Evolutionary conservation across 2,888 invertebrate species (phyloP), one percentile per base, ranked within the genome.

Genomic region (Octonoba sinensis): DNA sequence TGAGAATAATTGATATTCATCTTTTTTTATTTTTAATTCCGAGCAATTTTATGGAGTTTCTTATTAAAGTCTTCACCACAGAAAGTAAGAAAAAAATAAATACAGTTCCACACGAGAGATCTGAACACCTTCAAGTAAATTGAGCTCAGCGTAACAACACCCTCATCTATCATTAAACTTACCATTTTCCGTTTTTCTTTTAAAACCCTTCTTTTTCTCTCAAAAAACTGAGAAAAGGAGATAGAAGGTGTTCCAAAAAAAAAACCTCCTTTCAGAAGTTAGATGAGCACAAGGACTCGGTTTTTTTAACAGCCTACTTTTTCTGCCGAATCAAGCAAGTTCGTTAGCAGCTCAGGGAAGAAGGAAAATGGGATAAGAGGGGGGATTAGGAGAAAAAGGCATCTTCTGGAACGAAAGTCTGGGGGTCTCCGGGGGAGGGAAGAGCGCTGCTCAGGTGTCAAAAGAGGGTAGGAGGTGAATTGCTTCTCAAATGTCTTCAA

Each of bases 151-250:
- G 36, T 70, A 64, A 77, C 69, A 70, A 77, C 62, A 46, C 76
- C 36, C 69, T 70, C 76, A 77, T 77, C 76, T 69, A 77, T 77
- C 76, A 77, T 77, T 77, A 77, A 77, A 62, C 69, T 70, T 64
- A 70, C 60, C 51, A 36, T 36, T 36, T 36, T 24, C 54, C 62
- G 62, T 62, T 70, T 54, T 77, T 64, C 60, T 64, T 70, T 64
- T 64, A 62, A 69, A 56, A 54, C 70, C 49, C 62, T 56, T 46
- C 62, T 75, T 76, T 70, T 22, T 16, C 27, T 24, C 54, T 13
- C 56, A n/a, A 36, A 36, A 36, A 36, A 36, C 36, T 36, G 36
- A 36, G 36, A 36, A 36, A 36, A 36, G 36, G 36, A 36, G 36
- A 36, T 36, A 36, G 36, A 36, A 36, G 36, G 36, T 11, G 11